Base-by-base conservation (phyloP, 1,140 invertebrate species). In the Potamilus streckersoni region DNA sequence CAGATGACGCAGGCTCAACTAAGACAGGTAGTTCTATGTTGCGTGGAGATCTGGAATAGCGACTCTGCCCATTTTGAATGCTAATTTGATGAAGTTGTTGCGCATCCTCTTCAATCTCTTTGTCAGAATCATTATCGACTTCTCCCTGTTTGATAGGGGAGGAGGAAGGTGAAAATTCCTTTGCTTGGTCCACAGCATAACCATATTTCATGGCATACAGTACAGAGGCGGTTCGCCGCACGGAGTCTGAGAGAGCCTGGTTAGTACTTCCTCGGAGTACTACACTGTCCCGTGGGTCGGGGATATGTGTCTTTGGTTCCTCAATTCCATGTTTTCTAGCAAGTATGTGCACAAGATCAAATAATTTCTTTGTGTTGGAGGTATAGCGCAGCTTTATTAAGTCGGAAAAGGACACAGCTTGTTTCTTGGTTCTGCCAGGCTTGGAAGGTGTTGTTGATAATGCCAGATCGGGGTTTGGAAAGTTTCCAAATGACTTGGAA, bases 161-260 rank as follows among this genome's bases (percentile, higher is more conserved):
- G 8, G 38, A 38, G 38, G 38, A 38, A 8, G 4, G 38, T 38
- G 38, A 38, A 4, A 38, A 38, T 38, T 38, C 38, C 17, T 61
- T 4, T 4, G 17, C 20, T 61, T 19, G 13, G 17, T 70, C 69
- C 12, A 63, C 38, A n/a, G 17, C 31, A 58, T 77, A 77, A 14
- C 75, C 75, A 69, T 72, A 77, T 59, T 77, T 77, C 70, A 77
- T 77, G 14, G 75, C 70, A 27, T 77, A 77, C 20, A 77, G 17
- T 13, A 77, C 65, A 6, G 75, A 62, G 38, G 75, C 75, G 55
- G 72, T 57, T 17, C 72, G 69, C 20, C 69, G 49, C 4, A 72
- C 58, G 16, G 75, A 77, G 38, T 38, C 8, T 38, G 38, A 38
- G 4, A 38, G 4, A 38, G 38, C 38, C 38, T 71, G 70, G 63